Evolutionary conservation across 2,113 vertebrate species (phyloP).

Genomic region (Leucopternis melanops): DNA sequence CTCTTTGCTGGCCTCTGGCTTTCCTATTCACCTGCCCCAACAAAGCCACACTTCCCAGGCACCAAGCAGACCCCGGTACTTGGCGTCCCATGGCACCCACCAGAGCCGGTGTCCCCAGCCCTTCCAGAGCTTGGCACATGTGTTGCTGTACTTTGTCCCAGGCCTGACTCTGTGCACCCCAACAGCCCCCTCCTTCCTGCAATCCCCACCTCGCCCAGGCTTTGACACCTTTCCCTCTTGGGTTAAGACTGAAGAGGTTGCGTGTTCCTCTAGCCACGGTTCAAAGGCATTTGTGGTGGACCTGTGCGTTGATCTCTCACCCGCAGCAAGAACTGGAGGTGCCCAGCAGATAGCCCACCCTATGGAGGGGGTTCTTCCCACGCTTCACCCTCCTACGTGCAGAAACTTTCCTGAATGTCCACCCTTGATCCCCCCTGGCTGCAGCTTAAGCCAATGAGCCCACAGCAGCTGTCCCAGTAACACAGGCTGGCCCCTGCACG

Average conservation of each 20-base stretch:
- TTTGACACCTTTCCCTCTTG: neutral
- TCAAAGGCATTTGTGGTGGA: neutral
- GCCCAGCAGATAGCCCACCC: neutral
- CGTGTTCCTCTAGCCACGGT: neutral
- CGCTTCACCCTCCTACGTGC: neutral
- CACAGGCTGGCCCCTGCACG: neutral
- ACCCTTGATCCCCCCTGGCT: neutral
- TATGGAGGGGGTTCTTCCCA: neutral
- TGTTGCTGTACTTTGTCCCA: neutral
- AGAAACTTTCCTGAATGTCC: neutral
- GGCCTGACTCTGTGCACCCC: neutral
- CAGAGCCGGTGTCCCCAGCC: neutral
- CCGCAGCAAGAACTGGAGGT: fast-evolving
- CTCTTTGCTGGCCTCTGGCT: neutral
- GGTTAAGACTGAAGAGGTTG: neutral
- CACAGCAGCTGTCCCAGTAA: constrained; percentile 13
- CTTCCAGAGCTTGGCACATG: neutral
- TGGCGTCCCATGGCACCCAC: fast-evolving
- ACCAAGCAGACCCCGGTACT: fast-evolving
- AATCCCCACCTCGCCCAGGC: neutral
- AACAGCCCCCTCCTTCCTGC: neutral
- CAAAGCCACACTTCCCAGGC: neutral
- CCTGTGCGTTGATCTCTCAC: neutral
- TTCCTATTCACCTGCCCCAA: neutral
- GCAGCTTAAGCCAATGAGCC: neutral